phyloP scores from a whole-genome alignment of 2,113 vertebrate species.

The Crotalus viridis region DNA sequence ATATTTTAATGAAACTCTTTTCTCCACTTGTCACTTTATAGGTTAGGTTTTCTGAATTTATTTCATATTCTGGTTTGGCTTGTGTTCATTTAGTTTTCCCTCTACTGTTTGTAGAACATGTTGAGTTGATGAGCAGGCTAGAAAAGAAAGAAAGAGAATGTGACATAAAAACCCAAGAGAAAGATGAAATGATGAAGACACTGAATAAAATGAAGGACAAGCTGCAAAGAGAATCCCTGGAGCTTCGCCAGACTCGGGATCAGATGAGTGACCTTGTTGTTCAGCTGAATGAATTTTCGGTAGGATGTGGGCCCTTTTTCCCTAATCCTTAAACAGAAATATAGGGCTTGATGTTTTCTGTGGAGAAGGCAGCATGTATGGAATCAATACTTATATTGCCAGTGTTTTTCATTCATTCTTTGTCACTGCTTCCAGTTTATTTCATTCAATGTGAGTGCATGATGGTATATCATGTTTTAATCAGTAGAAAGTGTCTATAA shows the following conservation, averaged over 20 bases:
- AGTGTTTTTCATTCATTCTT: neutral
- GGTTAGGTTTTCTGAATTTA: neutral
- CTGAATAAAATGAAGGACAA: conserved; percentile 99
- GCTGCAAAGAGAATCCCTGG: conserved; percentile 89
- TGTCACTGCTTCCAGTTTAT: neutral
- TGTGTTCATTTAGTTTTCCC: conserved; percentile 9
- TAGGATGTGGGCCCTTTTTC: conserved; percentile 60
- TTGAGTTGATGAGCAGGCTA: conserved; percentile 82
- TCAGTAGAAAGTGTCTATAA: neutral
- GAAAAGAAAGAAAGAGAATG: conserved; percentile 95
- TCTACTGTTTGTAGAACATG: conserved; percentile 78
- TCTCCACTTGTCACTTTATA: neutral
- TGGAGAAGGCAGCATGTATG: neutral
- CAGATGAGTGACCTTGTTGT: conserved; percentile 87
- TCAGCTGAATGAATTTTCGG: conserved; percentile 84
- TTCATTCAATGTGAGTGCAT: neutral
- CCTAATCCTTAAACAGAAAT: conserved; percentile 37
- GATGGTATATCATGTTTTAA: neutral
- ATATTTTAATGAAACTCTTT: neutral
- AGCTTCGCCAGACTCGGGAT: conserved; percentile 87
- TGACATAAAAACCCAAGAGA: conserved; percentile 93
- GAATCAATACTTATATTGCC: neutral
- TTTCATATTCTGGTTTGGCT: neutral
- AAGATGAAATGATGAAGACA: conserved; percentile 98
- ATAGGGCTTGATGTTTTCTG: neutral